These are phyloP conservation scores for Amorpha juglandis DNA, from an alignment of 2,888 invertebrate species.

Conservation along the genomic window DNA sequence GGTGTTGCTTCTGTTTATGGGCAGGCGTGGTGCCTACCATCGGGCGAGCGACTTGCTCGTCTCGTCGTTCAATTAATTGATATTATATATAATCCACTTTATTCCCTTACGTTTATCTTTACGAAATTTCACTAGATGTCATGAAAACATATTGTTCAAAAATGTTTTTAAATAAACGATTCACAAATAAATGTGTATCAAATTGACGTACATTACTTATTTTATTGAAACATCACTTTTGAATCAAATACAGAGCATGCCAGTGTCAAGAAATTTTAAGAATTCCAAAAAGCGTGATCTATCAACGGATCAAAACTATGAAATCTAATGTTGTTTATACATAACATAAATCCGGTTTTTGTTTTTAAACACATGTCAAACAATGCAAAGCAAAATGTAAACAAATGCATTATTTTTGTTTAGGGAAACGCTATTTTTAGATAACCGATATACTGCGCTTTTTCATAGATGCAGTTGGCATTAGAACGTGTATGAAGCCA, in stretches of 20 bases:
- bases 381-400: constrained; percentile 45
- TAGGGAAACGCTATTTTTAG: constrained; percentile 40
- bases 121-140: too few species aligned
- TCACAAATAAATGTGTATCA: not conserved
- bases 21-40: too few species aligned
- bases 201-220: not conserved
- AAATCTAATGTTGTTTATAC: constrained; percentile 25
- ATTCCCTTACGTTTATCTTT: too few species aligned
- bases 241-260: not conserved
- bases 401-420: constrained; percentile 47
- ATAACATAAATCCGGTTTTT: constrained; percentile 33
- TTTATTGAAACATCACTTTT: not conserved
- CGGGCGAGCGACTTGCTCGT: too few species aligned
- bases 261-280: constrained; percentile 13
- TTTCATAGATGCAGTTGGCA: constrained; percentile 9
- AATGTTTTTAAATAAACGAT: not conserved
- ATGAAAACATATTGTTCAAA: too few species aligned
- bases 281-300: constrained; percentile 13
- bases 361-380: constrained; percentile 45
- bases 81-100: too few species aligned
- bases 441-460: constrained; percentile 4
- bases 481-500: not conserved
- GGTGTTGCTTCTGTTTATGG: too few species aligned
- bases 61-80: too few species aligned
- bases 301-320: not conserved